Percentiles rank a stretch among this genome's conserved stretches.
Conservation (phyloP, 2,797 vertebrate genomes). For the Sebastes oblongus region DNA sequence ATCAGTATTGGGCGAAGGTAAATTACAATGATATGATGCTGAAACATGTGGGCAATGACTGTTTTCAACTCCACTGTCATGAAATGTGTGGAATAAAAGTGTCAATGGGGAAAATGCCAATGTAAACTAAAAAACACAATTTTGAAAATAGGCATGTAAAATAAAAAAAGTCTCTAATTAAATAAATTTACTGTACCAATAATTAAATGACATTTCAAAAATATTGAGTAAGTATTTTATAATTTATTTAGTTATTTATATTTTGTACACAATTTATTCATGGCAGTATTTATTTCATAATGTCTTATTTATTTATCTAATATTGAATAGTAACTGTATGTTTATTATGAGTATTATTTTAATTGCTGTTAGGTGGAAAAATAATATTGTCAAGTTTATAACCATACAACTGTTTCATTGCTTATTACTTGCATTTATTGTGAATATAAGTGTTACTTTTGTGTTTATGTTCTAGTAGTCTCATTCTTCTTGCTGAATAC, state of each 20-base stretch:
- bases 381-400: not conserved
- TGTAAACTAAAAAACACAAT: not conserved
- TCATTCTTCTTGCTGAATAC: constrained; percentile 21
- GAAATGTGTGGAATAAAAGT: not conserved
- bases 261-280: not conserved
- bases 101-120: not conserved
- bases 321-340: not conserved
- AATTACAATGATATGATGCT: too few relatives aligned
- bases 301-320: not conserved
- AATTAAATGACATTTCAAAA: not conserved
- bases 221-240: not conserved
- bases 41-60: too few relatives aligned
- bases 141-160: not conserved
- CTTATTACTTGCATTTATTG: not conserved
- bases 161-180: not conserved
- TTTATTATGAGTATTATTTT: not conserved
- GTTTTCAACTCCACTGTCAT: not conserved
- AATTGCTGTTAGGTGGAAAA: not conserved
- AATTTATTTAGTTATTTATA: not conserved
- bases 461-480: not conserved
- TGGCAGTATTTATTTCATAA: not conserved
- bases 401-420: not conserved
- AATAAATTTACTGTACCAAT: not conserved
- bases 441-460: not conserved
- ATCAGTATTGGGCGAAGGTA: too few relatives aligned